Conservation (phyloP, 1,140 invertebrate genomes). For the Cyphomyrmex costatus region DNA sequence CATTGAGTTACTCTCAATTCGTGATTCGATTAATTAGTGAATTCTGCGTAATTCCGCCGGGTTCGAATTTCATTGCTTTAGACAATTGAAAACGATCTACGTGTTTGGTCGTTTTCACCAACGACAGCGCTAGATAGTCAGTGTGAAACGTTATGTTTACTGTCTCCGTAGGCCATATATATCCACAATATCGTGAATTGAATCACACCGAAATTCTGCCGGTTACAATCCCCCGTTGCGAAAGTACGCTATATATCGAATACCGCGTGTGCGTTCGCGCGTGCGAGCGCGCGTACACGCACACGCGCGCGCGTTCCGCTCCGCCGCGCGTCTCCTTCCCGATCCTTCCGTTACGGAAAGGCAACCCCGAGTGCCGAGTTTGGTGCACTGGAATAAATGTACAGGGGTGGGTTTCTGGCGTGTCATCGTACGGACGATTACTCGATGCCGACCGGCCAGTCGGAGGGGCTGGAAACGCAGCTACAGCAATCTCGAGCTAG, state of each 20-base stretch:
- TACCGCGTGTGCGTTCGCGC: not conserved
- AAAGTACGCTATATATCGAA: slow-evolving; percentile 28
- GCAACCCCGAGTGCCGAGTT: slow-evolving; percentile 44
- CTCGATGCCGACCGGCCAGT: slow-evolving; percentile 19
- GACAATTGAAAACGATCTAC: slow-evolving; percentile 1
- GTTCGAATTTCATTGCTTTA: not conserved
- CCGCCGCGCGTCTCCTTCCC: slow-evolving; percentile 28
- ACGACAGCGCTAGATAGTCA: not conserved
- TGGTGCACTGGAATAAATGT: slow-evolving; percentile 60
- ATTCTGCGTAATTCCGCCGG: not conserved
- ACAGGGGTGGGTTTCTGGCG: slow-evolving; percentile 67
- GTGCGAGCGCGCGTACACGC: not conserved
- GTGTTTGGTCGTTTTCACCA: not conserved
- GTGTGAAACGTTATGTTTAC: not conserved
- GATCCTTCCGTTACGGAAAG: slow-evolving; percentile 23
- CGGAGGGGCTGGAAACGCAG: slow-evolving; percentile 35
- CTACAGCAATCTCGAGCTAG: slow-evolving; percentile 14
- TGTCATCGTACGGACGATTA: slow-evolving; percentile 75
- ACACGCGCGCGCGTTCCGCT: slow-evolving; percentile 24
- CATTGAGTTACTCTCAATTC: not conserved
- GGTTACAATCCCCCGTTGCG: not conserved
- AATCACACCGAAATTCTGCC: slow-evolving; percentile 10
- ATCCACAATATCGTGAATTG: slow-evolving; percentile 1
- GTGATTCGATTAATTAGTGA: slow-evolving; percentile 4
- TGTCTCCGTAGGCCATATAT: slow-evolving; percentile 3